Base-by-base conservation (phyloP, 2,113 vertebrate genomes). In the Nothocercus nigrocapillus region DNA sequence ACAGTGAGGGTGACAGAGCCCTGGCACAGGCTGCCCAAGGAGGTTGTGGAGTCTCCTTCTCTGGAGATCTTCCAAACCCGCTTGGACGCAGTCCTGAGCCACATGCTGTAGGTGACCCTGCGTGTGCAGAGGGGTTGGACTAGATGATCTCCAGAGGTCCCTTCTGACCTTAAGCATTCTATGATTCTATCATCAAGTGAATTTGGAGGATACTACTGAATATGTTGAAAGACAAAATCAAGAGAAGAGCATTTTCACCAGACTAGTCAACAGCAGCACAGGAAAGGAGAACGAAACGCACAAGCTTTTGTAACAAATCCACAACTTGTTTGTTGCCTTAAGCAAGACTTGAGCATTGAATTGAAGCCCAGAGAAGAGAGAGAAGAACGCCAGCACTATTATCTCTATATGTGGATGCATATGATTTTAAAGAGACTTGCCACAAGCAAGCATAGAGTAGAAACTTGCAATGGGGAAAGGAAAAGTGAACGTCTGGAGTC, bases 261-360 rank as follows among this genome's bases (percentile, higher is more conserved):
- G 76, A 62, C 66, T 88, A 93, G 93, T 88, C 73, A 90, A 75
- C 69, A 70, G 11, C 67, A 59, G 82, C 34, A 62, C 69, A 82
- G 77, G 40, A 89, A 90, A 91, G 32, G 10, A 91, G 79, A 88
- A 73, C 27, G 68, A 78, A 94, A 85, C 77, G 77, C 18, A 7
- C 18, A 68, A 59, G 40, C 18, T 40, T 93, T 85, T 89, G 72
- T 72, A 86, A 84, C 70, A 17, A 92, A 93, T 73, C 83, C 92
- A 25, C 40, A 56, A 73, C 44, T 94, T 93, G 86, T 79, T 93
- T 94, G 36, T 89, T 94, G 77, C 81, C 93, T 82, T 89, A 69
- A 96, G 88, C 83, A 93, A 82, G 74, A 63, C 63, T 95, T 49
- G 30, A 68, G n/a, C 53, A 66, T 87, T 93, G 92, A 96, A 94